These are phyloP conservation scores for Mylabris phalerata DNA, from an alignment of 1,140 invertebrate species.

Conservation along the genomic window DNA sequence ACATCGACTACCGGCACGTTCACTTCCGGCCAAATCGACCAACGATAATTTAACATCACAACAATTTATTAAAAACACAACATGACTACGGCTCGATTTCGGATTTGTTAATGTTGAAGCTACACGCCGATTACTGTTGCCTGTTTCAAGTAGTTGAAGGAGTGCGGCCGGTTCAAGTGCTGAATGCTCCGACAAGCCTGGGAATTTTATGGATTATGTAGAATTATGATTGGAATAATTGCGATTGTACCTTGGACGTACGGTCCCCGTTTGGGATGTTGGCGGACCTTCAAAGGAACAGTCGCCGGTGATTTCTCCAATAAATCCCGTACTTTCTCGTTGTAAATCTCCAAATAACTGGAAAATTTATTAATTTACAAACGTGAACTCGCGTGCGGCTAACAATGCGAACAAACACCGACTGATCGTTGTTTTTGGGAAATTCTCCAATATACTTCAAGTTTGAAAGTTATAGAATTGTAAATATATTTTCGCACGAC, in stretches of 20 bases:
- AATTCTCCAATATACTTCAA: slow-evolving; percentile 7
- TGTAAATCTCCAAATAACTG: slow-evolving; percentile 80
- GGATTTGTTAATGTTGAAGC: slow-evolving; percentile 49
- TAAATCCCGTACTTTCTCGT: slow-evolving; percentile 75
- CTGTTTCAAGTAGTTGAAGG: slow-evolving; percentile 45
- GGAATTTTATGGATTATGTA: background rate
- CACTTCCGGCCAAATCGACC: slow-evolving; percentile 59
- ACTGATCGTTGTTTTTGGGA: no score
- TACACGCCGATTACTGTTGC: slow-evolving; percentile 45
- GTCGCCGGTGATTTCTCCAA: slow-evolving; percentile 28
- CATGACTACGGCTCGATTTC: slow-evolving; percentile 57
- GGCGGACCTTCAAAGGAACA: slow-evolving; percentile 61
- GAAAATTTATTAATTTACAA: slow-evolving; percentile 26
- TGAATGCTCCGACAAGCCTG: slow-evolving; percentile 50
- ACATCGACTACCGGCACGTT: slow-evolving; percentile 32
- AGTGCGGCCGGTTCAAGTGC: slow-evolving; percentile 45
- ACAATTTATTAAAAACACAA: slow-evolving; percentile 49
- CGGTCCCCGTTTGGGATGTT: slow-evolving; percentile 80
- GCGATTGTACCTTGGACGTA: slow-evolving; percentile 72
- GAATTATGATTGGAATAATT: no score
- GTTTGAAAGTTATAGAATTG: slow-evolving; percentile 13
- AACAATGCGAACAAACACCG: background rate
- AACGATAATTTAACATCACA: slow-evolving; percentile 54
- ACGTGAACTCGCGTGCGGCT: slow-evolving; percentile 5
- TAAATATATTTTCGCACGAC: slow-evolving; percentile 2